Evolutionary conservation across 1,140 invertebrate genomes (phyloP), one percentile per base, ranked within the genome.

Genomic region (Polypedilum pembai): DNA sequence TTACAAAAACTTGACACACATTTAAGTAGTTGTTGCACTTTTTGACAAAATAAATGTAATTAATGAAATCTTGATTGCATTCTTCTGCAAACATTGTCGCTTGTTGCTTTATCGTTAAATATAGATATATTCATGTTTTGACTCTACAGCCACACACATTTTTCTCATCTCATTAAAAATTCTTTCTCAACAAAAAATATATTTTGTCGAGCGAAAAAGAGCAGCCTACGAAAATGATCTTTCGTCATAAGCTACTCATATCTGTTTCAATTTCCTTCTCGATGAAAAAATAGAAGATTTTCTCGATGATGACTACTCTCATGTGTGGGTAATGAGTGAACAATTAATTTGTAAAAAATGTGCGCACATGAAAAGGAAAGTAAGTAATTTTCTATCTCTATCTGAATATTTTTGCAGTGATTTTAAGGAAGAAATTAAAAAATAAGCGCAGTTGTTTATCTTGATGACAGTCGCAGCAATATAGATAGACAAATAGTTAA

Each of bases 121-220:
- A 56, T 56, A 56, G n/a, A 56, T 15, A 56, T n/a, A 56, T 56
- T 56, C n/a, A 56, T 56, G 45, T 56, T 56, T 56, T 56, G 45
- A 56, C 45, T 12, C n/a, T 56, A n/a, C 45, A 56, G 12, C 45
- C 45, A 56, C 12, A 56, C 45, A 56, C 10, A 12, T 56, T 8
- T 56, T 33, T 33, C 24, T 33, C 24, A 33, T 33, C 24, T 33
- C 24, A 33, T 33, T 33, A 33, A 33, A 33, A 33, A 33, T 33
- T 33, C 24, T 5, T 33, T 33, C 24, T 33, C 24, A 33, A 33
- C 24, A 33, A 33, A 33, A 33, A 33, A 33, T 33, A 33, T 33
- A 33, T 33, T 33, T 33, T 33, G 24, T 33, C 24, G 24, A 33
- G 24, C 24, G 5, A 33, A 33, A 33, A 33, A 33, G 24, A 56